Evolutionary conservation across 1,140 invertebrate species (phyloP).

Genomic region (Trichonephila clavata): DNA sequence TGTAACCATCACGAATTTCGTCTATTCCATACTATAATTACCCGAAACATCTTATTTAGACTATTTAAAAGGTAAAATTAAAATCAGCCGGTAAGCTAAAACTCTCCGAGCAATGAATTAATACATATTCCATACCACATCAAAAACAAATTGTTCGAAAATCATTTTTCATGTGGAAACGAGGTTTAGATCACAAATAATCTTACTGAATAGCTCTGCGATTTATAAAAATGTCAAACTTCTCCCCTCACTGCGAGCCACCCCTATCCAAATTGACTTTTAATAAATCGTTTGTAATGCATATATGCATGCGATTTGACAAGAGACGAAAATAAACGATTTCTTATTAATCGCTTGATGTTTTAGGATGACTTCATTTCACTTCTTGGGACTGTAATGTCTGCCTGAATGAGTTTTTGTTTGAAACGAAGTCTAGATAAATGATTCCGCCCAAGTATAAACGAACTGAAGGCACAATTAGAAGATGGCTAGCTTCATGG

Average conservation of each 20-base stretch:
- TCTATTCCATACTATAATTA: too few species aligned
- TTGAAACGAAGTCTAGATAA: background rate
- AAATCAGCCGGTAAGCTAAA: too few species aligned
- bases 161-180: background rate
- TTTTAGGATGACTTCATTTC: conserved; percentile 20
- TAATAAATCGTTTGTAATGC: background rate
- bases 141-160: background rate
- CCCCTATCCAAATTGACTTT: background rate
- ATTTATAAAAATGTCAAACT: conserved; percentile 11
- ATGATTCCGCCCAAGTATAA: too few species aligned
- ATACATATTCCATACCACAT: background rate
- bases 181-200: background rate
- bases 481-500: background rate
- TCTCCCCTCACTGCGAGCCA: background rate
- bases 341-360: background rate
- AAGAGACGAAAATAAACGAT: background rate
- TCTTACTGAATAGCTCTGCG: background rate
- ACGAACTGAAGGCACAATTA: background rate
- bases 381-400: background rate
- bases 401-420: background rate
- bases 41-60: too few species aligned
- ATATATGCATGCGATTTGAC: background rate
- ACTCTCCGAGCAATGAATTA: too few species aligned
- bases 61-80: too few species aligned
- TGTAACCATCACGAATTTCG: too few species aligned